Base-by-base conservation (phyloP, 2,113 vertebrate genomes). In the Dolichallabes microphthalmus region DNA sequence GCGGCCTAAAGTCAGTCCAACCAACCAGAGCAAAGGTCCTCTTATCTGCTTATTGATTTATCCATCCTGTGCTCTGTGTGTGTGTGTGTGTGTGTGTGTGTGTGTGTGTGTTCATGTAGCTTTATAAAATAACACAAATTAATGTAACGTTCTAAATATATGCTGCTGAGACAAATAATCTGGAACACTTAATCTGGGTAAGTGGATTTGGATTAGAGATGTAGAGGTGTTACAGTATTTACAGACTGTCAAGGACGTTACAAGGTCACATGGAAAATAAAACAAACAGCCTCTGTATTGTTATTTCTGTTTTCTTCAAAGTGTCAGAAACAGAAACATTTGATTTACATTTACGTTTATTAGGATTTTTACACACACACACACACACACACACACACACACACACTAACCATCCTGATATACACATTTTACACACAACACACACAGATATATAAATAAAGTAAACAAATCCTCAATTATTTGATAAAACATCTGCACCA, bases 21-120 rank as follows among this genome's bases (percentile, higher is more conserved):
- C 60, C 84, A 60, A 60, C 89, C 84, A 90, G 92, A 92, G 86
- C 94, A 95, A 95, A 94, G 94, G 92, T 92, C 91, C 87, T 57
- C 82, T 76, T 83, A 87, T 91, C 86, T 77, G 14, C 71, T 17
- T 35, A 63, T 76, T 69, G 75, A 85, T 69, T 60, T 63, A 61
- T 86, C 27, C 58, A 13, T 87, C 57, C 22, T 27, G n/a, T 22
- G 11, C 55, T 25, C 3, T n/a, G 73, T 75, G 45, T 71, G 68
- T 52, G 12, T 75, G 45, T 19, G 55, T 19, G 55, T 57, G 55
- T 57, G 55, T 57, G 55, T 19, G 55, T 57, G 55, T 35, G 60
- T 61, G 20, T 60, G 58, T 22, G 15, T 60, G 17, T 60, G 20
- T 22, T 58, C 13, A 10, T 55, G n/a, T 19, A 0, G 14, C 73